phyloP scores from a whole-genome alignment of 2,888 invertebrate genomes.

The Pyrgus malvae region DNA sequence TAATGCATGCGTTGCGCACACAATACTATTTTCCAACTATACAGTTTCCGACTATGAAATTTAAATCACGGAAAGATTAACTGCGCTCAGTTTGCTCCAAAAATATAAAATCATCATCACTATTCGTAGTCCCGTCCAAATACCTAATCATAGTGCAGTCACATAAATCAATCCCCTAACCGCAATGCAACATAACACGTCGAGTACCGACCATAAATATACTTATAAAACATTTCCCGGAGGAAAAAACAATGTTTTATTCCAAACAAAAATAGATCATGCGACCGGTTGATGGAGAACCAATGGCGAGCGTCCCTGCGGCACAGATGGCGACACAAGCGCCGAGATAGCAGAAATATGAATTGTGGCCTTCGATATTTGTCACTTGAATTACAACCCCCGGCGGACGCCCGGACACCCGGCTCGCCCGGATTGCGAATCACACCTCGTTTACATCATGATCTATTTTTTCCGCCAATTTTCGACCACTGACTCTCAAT shows the following conservation, averaged over 20 bases:
- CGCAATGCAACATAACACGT: slow-evolving; percentile 53
- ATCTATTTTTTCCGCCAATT: slow-evolving; percentile 61
- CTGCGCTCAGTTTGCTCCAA: slow-evolving; percentile 1
- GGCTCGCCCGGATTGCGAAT: slow-evolving; percentile 59
- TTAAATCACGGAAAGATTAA: slow-evolving; percentile 34
- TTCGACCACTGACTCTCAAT: slow-evolving; percentile 34
- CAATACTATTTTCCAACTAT: slow-evolving; percentile 67
- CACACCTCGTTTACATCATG: slow-evolving; percentile 72
- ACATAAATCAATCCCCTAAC: slow-evolving; percentile 49
- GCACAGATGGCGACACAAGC: slow-evolving; percentile 78
- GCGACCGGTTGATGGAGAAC: slow-evolving; percentile 77
- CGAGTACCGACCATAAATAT: slow-evolving; percentile 74
- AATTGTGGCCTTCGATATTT: slow-evolving; percentile 81
- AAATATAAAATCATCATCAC: not conserved
- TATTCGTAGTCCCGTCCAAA: not conserved
- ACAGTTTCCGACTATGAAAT: slow-evolving; percentile 40
- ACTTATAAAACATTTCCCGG: slow-evolving; percentile 76
- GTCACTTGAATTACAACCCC: slow-evolving; percentile 82
- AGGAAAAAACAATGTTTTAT: slow-evolving; percentile 77
- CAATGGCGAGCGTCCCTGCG: slow-evolving; percentile 73
- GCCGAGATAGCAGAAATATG: slow-evolving; percentile 80
- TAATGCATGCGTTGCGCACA: slow-evolving; percentile 63
- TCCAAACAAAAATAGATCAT: slow-evolving; percentile 79
- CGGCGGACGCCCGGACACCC: slow-evolving; percentile 54
- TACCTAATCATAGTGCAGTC: slow-evolving; percentile 48